phyloP scores from a whole-genome alignment of 2,113 vertebrate genomes.

The Anser cygnoides region DNA sequence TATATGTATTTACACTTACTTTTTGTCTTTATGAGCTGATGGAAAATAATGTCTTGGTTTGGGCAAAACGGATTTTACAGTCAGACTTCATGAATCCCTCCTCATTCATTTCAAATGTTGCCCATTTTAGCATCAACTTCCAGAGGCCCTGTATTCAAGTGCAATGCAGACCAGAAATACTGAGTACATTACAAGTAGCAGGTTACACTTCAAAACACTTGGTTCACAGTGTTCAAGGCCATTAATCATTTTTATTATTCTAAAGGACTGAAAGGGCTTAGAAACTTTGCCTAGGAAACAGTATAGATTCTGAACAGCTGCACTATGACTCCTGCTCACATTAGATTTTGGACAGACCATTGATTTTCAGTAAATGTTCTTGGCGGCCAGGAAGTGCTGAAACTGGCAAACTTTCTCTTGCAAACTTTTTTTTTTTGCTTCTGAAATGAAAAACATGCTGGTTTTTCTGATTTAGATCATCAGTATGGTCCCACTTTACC shows the following conservation, averaged over 20 bases:
- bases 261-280: conserved; percentile 68
- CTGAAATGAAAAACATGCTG: conserved; percentile 43
- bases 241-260: conserved; percentile 77
- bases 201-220: conserved; percentile 77
- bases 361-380: conserved; percentile 71
- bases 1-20: background rate
- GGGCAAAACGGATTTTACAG: background rate
- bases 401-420: conserved; percentile 57
- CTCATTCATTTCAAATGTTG: background rate
- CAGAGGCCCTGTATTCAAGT: conserved; percentile 17
- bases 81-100: background rate
- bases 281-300: conserved; percentile 71
- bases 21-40: background rate
- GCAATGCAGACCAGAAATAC: conserved; percentile 64
- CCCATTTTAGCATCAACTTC: background rate
- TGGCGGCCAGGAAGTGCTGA: conserved; percentile 62
- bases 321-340: conserved; percentile 58
- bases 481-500: conserved; percentile 32
- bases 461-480: conserved; percentile 59
- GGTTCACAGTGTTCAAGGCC: conserved; percentile 69
- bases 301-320: conserved; percentile 74
- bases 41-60: background rate
- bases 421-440: background rate
- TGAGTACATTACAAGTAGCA: conserved; percentile 76
- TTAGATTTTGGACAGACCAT: conserved; percentile 68